Conservation (phyloP, 1,140 invertebrate genomes). For the Micrasema minimum region DNA sequence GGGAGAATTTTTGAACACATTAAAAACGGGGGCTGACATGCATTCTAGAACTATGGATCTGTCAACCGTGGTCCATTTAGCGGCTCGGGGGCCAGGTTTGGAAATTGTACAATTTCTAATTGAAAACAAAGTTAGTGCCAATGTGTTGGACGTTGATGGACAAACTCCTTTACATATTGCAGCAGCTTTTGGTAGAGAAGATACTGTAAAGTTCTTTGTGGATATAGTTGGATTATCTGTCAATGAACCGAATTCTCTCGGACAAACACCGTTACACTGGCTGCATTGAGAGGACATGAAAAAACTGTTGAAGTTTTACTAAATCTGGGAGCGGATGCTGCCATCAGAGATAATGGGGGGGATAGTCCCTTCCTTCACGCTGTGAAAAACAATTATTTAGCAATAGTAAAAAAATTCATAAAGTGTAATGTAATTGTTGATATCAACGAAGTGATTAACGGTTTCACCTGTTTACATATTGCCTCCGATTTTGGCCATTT, state of each 20-base stretch:
- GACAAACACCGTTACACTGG: constrained; percentile 2
- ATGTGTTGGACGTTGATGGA: neutral
- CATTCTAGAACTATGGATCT: neutral
- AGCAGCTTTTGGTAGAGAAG: neutral
- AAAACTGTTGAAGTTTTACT: neutral
- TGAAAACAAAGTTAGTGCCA: neutral
- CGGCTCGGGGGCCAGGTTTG: neutral
- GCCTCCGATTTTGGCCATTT: neutral
- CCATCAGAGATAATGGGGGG: neutral
- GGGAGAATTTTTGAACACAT: neutral
- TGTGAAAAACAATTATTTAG: neutral
- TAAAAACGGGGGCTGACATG: neutral
- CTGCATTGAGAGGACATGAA: neutral
- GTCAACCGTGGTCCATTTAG: neutral
- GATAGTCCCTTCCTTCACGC: neutral
- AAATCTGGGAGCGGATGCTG: neutral
- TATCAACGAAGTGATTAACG: neutral
- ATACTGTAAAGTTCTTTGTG: constrained; percentile 9
- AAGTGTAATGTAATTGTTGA: neutral
- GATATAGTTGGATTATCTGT: neutral
- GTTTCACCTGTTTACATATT: neutral
- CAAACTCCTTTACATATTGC: constrained; percentile 1
- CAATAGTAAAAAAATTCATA: neutral
- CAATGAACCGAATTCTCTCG: neutral
- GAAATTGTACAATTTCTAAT: neutral